Percentiles rank a stretch among this genome's conserved stretches.
phyloP scores from a whole-genome alignment of 2,888 invertebrate species.

The Odontocerum albicorne region DNA sequence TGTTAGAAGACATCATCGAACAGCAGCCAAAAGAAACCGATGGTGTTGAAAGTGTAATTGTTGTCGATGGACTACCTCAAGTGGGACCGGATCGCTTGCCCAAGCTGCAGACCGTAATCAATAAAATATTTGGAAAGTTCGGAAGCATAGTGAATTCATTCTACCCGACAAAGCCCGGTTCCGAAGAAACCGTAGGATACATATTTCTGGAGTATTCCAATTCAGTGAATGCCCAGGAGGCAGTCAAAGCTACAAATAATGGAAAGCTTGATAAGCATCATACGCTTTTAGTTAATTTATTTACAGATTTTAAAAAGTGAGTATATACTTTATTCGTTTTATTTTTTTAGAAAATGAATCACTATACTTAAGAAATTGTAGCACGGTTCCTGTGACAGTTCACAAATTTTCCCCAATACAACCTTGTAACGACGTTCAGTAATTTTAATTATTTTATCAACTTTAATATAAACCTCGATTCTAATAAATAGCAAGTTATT shows the following conservation, averaged over 20 bases:
- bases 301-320: constrained; percentile 93
- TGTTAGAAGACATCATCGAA: constrained; percentile 87
- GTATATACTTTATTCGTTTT: constrained; percentile 42
- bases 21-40: constrained; percentile 93
- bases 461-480: too few species aligned
- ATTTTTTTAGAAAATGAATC: too few species aligned
- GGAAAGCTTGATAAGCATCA: constrained; percentile 96
- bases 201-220: constrained; percentile 91
- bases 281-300: constrained; percentile 90
- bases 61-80: constrained; percentile 95
- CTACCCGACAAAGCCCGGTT: constrained; percentile 78
- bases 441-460: too few species aligned
- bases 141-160: constrained; percentile 86
- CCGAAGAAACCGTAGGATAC: constrained; percentile 87
- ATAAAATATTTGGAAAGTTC: constrained; percentile 87
- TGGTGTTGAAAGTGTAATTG: constrained; percentile 93
- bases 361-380: too few species aligned
- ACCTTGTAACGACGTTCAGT: too few species aligned
- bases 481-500: too few species aligned
- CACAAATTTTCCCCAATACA: too few species aligned
- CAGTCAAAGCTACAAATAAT: constrained; percentile 85
- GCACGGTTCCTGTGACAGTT: too few species aligned
- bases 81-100: constrained; percentile 91
- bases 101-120: constrained; percentile 89
- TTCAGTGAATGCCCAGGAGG: constrained; percentile 82